These are phyloP conservation scores for Clarias gariepinus DNA, from an alignment of 2,113 vertebrate genomes.

Conservation along the genomic window DNA sequence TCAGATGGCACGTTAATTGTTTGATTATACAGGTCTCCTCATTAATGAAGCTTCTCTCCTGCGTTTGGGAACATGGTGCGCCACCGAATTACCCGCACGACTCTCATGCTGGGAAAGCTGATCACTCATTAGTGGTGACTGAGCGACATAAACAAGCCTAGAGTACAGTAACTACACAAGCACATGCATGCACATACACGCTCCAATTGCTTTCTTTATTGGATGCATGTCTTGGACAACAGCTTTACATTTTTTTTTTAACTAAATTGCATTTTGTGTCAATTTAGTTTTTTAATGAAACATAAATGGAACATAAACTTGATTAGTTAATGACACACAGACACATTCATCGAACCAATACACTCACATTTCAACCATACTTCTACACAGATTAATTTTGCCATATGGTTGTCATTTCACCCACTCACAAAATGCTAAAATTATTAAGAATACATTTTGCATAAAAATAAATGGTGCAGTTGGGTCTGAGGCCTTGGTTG, in stretches of 20 bases:
- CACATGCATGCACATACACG: conserved; percentile 61
- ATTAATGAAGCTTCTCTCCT: conserved; percentile 99
- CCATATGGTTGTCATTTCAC: not conserved
- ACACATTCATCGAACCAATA: not conserved
- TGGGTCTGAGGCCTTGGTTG: not conserved
- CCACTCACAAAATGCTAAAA: not conserved
- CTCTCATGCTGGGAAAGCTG: conserved; percentile 99
- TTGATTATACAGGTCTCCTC: conserved; percentile 99
- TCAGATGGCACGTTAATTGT: conserved; percentile 93
- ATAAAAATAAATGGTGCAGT: not conserved
- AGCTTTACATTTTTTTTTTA: not conserved
- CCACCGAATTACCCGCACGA: conserved; percentile 97
- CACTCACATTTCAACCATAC: not conserved
- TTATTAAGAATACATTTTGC: not conserved
- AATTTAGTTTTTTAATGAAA: not conserved
- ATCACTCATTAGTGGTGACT: conserved; percentile 99
- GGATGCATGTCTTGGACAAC: not conserved
- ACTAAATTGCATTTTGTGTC: not conserved
- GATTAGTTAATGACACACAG: not conserved
- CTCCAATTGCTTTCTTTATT: not conserved
- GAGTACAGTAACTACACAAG: conserved; percentile 56
- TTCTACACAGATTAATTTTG: not conserved
- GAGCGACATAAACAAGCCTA: conserved; percentile 89
- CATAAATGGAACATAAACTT: not conserved
- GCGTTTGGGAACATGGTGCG: conserved; percentile 94